Evolutionary conservation across 2,797 vertebrate species (phyloP).

Genomic region (Myotis vivesi): DNA sequence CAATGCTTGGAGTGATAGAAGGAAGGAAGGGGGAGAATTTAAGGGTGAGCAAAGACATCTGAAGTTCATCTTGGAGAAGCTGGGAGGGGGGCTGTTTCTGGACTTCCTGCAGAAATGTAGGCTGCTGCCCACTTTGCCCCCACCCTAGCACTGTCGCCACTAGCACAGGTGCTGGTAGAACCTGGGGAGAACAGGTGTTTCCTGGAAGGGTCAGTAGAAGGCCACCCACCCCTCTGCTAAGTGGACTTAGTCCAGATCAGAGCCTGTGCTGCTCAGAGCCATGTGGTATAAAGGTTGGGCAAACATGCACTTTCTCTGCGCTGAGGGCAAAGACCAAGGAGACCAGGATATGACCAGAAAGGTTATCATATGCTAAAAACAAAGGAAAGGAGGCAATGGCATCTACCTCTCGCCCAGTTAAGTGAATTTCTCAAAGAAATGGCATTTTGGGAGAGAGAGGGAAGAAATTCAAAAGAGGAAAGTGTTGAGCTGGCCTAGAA

Average conservation of each 20-base stretch:
- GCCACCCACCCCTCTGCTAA: constrained; percentile 51
- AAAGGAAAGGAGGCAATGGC: not conserved
- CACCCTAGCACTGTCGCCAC: not conserved
- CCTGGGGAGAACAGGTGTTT: constrained; percentile 14
- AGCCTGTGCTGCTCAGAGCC: constrained; percentile 50
- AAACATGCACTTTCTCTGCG: constrained; percentile 42
- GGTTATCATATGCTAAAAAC: constrained; percentile 15
- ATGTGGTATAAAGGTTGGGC: constrained; percentile 49
- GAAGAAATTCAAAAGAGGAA: constrained; percentile 22
- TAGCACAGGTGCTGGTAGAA: not conserved
- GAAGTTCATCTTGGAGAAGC: not conserved
- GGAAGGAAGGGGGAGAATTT: not conserved
- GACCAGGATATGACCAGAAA: not conserved
- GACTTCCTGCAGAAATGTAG: not conserved
- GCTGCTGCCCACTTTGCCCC: not conserved
- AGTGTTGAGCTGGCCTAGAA: not conserved
- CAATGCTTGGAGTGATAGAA: not conserved
- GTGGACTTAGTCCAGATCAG: constrained; percentile 76
- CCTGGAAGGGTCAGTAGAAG: constrained; percentile 66
- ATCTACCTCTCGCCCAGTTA: constrained; percentile 18
- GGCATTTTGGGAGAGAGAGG: not conserved
- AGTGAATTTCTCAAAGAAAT: constrained; percentile 22
- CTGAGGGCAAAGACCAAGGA: constrained; percentile 41
- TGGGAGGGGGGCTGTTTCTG: not conserved
- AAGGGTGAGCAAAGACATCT: not conserved